Conservation (phyloP, 2,888 invertebrate species). For the Heliconius ismenius region DNA sequence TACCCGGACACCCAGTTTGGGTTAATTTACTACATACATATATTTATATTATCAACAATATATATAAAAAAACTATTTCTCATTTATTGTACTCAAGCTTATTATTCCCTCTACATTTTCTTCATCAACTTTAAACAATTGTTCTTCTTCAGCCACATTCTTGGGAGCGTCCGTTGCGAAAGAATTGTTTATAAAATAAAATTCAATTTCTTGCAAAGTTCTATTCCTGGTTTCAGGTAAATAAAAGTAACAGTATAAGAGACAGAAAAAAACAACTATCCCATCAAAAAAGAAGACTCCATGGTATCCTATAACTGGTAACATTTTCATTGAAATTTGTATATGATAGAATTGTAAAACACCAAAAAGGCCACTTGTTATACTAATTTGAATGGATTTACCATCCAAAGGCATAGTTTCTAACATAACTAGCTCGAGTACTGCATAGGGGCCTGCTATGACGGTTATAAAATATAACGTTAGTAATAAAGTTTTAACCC, state of each 20-base stretch:
- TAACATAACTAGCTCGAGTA: slow-evolving; percentile 47
- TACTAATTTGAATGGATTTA: slow-evolving; percentile 44
- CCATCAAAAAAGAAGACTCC: slow-evolving; percentile 50
- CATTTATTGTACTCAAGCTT: no score
- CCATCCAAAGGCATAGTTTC: slow-evolving; percentile 51
- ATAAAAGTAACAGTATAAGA: slow-evolving; percentile 47
- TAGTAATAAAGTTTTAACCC: slow-evolving; percentile 43
- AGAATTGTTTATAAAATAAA: slow-evolving; percentile 47
- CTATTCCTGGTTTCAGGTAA: slow-evolving; percentile 53
- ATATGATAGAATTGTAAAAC: slow-evolving; percentile 46
- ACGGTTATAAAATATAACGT: slow-evolving; percentile 45
- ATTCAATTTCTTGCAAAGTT: slow-evolving; percentile 53
- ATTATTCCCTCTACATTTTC: background rate
- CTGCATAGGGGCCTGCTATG: slow-evolving; percentile 48
- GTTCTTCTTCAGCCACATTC: background rate
- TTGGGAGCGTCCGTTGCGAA: slow-evolving; percentile 10
- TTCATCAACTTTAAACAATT: background rate
- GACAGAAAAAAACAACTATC: slow-evolving; percentile 43
- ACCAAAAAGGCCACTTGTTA: slow-evolving; percentile 43
- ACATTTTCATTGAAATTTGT: slow-evolving; percentile 44
- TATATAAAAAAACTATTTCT: no score
- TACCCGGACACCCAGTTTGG: no score
- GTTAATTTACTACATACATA: no score
- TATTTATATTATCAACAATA: no score
- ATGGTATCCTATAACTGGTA: slow-evolving; percentile 47